Evolutionary conservation across 1,140 invertebrate species (phyloP).

Genomic region (Pogonomyrmex californicus): DNA sequence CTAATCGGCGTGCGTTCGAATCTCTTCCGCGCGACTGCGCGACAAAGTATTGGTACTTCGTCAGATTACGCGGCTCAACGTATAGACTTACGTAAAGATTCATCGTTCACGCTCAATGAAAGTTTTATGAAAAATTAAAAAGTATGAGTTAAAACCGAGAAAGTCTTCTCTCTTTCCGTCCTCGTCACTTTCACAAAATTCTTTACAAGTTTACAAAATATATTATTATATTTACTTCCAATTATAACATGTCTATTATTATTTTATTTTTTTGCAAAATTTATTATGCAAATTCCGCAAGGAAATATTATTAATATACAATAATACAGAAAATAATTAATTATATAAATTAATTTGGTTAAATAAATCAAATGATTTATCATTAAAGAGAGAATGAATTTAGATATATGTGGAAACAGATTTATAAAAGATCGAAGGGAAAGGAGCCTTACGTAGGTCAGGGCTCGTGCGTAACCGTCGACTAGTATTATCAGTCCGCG

Average conservation of each 20-base stretch:
- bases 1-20: not conserved
- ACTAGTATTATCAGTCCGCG: constrained; percentile 52
- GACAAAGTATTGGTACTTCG: constrained; percentile 14
- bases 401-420: not conserved
- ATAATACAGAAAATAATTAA: not conserved
- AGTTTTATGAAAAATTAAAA: not conserved
- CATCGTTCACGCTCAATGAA: not conserved
- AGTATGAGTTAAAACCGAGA: not conserved
- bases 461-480: constrained; percentile 30
- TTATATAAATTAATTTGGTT: not conserved
- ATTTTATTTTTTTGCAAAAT: not conserved
- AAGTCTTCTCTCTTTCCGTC: not conserved
- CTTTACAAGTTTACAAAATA: not conserved
- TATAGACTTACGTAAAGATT: not conserved
- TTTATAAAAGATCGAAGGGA: constrained; percentile 2
- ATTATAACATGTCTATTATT: not conserved
- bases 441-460: not conserved
- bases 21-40: constrained; percentile 8
- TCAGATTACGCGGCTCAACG: constrained; percentile 18
- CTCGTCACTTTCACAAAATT: not conserved
- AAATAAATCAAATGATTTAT: not conserved
- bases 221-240: not conserved
- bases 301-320: not conserved
- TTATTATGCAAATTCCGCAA: not conserved
- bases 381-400: not conserved